Percentiles rank a stretch among this genome's conserved stretches.
phyloP scores from a whole-genome alignment of 2,797 vertebrate genomes.

The Enteromius anoplus region DNA sequence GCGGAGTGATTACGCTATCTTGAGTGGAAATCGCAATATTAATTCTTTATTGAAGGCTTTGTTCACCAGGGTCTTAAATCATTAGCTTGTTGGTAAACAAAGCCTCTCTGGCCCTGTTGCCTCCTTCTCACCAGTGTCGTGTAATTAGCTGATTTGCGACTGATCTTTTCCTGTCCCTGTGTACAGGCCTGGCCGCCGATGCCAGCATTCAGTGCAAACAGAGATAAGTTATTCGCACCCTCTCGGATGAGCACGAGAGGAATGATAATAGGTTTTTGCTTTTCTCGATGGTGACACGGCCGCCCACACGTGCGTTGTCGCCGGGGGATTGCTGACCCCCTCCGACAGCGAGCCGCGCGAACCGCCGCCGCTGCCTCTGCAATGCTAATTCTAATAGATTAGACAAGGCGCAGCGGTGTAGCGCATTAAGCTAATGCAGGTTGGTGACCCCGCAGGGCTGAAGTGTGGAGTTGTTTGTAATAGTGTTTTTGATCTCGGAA shows the following conservation, averaged over 20 bases:
- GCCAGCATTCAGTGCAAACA: conserved; percentile 39
- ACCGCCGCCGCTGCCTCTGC: conserved; percentile 12
- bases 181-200: neutral
- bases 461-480: conserved; percentile 54
- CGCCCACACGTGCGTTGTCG: conserved; percentile 17
- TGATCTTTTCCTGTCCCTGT: neutral
- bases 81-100: conserved; percentile 49
- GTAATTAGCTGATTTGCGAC: conserved; percentile 22
- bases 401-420: conserved; percentile 49
- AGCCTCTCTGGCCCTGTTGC: conserved; percentile 24
- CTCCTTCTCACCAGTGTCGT: neutral
- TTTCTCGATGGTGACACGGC: conserved; percentile 26
- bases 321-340: conserved; percentile 43
- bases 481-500: conserved; percentile 50
- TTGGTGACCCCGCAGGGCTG: conserved; percentile 55
- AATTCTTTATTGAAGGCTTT: conserved; percentile 14
- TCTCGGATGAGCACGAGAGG: conserved; percentile 34
- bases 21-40: conserved; percentile 14
- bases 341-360: conserved; percentile 6
- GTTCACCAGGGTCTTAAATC: conserved; percentile 29
- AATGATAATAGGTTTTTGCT: conserved; percentile 57
- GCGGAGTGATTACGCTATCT: neutral
- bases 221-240: conserved; percentile 47
- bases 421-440: conserved; percentile 64
- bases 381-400: conserved; percentile 58